These are phyloP conservation scores for Charadrius vociferus DNA, from an alignment of 2,113 vertebrate species.

Conservation along the genomic window DNA sequence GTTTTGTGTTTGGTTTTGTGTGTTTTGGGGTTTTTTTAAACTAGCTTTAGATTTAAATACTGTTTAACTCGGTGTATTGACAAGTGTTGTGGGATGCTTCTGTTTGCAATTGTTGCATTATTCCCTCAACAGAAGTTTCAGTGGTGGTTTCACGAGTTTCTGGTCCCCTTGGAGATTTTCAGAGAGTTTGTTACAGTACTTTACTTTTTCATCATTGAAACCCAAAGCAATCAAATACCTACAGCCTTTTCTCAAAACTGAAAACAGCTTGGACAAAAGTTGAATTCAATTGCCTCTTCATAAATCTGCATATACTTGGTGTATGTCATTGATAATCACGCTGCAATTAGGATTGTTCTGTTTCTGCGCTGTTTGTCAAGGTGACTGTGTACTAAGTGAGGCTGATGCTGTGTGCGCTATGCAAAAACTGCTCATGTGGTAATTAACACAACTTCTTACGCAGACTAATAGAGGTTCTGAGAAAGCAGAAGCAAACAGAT, in stretches of 20 bases:
- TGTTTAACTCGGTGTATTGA: background rate
- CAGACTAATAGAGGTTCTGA: slow-evolving; percentile 17
- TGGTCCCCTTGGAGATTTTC: background rate
- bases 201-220: background rate
- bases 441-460: slow-evolving; percentile 26
- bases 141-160: background rate
- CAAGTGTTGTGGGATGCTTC: background rate
- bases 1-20: background rate
- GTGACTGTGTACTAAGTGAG: background rate
- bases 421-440: slow-evolving; percentile 16
- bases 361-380: background rate
- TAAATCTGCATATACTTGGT: background rate
- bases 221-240: background rate
- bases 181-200: background rate
- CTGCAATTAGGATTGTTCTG: background rate
- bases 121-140: background rate
- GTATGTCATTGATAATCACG: background rate
- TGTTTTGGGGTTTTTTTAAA: background rate
- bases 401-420: background rate
- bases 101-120: background rate
- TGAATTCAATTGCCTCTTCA: background rate
- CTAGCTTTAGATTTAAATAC: background rate
- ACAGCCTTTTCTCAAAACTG: background rate
- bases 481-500: slow-evolving; percentile 70
- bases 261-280: background rate